A percentile compares a stretch with the other conserved stretches of the same genome.
Evolutionary conservation across 2,888 invertebrate genomes (phyloP).

Genomic region (Plebejus anna): DNA sequence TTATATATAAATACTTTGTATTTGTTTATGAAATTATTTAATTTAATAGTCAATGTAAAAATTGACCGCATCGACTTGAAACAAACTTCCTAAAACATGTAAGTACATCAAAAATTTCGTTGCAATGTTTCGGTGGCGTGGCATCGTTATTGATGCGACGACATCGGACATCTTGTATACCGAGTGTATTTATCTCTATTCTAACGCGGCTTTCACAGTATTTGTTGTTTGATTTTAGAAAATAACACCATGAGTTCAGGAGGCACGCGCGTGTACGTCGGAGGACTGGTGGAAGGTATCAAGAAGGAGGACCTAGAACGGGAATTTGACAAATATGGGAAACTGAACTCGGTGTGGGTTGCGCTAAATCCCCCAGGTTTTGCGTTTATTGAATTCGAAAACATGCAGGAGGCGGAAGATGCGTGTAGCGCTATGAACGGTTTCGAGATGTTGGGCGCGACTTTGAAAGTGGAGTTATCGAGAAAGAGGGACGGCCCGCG

Average conservation of each 20-base stretch:
- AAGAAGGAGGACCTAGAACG: conserved; percentile 95
- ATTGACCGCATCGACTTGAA: conserved; percentile 33
- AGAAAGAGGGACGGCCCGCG: conserved; percentile 87
- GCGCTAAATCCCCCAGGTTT: conserved; percentile 97
- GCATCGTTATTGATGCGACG: conserved; percentile 65
- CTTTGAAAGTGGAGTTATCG: conserved; percentile 92
- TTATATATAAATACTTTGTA: conserved; percentile 5
- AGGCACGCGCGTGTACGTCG: conserved; percentile 92
- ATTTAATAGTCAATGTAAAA: conserved; percentile 40
- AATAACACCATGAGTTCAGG: conserved; percentile 64
- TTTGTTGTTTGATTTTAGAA: conserved; percentile 41
- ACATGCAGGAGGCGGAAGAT: conserved; percentile 92
- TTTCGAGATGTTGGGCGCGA: conserved; percentile 91
- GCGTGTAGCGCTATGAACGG: conserved; percentile 94
- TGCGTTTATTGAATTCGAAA: conserved; percentile 95
- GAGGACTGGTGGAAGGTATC: conserved; percentile 92
- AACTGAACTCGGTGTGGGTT: conserved; percentile 95
- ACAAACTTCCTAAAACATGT: conserved; percentile 48
- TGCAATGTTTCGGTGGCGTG: conserved; percentile 59
- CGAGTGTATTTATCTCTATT: conserved; percentile 61
- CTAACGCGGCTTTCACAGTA: conserved; percentile 29
- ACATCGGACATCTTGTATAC: conserved; percentile 77
- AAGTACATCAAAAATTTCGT: conserved; percentile 48
- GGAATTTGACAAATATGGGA: conserved; percentile 95
- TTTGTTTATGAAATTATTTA: conserved; percentile 36